These are phyloP conservation scores for Apodemus sylvaticus DNA, from an alignment of 2,113 vertebrate genomes.

Conservation along the genomic window DNA sequence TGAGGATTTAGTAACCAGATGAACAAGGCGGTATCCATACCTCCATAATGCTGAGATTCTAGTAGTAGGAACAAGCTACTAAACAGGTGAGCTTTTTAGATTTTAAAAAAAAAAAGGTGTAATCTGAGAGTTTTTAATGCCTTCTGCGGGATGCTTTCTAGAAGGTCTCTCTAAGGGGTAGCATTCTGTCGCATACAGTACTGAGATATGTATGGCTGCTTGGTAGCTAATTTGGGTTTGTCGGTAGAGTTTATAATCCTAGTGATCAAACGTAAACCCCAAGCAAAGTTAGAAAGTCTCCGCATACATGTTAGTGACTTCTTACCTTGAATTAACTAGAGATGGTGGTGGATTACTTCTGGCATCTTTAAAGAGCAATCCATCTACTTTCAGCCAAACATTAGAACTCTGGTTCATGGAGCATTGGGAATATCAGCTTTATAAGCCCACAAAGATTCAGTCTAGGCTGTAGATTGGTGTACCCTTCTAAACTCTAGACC, in stretches of 20 bases:
- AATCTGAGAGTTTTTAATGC: background rate
- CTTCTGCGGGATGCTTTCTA: background rate
- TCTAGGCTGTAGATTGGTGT: slow-evolving; percentile 58
- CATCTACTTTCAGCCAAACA: slow-evolving; percentile 63
- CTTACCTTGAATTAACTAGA: background rate
- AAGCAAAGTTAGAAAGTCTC: background rate
- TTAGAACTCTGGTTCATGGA: slow-evolving; percentile 57
- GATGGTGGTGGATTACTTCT: slow-evolving; percentile 48
- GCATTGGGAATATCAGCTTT: background rate
- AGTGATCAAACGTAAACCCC: background rate
- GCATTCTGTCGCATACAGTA: background rate
- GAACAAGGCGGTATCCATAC: background rate
- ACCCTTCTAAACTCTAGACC: slow-evolving; percentile 51
- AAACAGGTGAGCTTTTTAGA: background rate
- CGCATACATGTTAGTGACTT: background rate
- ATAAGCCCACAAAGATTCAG: slow-evolving; percentile 72
- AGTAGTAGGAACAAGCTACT: background rate
- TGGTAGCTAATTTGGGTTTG: background rate
- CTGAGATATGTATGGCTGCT: accelerated
- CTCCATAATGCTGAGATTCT: background rate
- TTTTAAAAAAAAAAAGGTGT: background rate
- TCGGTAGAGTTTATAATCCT: background rate
- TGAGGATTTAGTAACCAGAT: background rate
- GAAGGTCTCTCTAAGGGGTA: background rate
- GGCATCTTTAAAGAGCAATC: slow-evolving; percentile 61